A percentile compares a stretch with the other conserved stretches of the same genome.
phyloP scores from a whole-genome alignment of 53 echinoderm and acorn worm species.

The Luidia sarsii region DNA sequence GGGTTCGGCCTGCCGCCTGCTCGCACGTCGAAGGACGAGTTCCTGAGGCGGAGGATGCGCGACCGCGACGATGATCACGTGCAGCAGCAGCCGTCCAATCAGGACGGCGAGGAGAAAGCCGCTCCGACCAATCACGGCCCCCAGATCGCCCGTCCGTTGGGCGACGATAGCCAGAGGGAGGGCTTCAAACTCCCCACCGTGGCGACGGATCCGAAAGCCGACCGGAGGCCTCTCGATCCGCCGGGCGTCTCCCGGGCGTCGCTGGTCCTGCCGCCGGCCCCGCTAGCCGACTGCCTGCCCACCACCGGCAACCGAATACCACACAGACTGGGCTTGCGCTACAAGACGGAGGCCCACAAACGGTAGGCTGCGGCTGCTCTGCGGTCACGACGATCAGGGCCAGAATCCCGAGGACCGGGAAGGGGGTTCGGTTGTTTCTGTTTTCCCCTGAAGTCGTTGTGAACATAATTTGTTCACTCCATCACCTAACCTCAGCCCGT shows the following conservation, averaged over 20 bases:
- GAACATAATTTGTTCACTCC: no score
- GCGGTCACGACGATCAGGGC: no score
- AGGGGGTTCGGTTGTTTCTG: no score
- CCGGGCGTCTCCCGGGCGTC: conserved; percentile 28
- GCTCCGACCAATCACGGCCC: not conserved
- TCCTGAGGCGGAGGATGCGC: conserved; percentile 29
- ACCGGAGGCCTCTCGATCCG: not conserved
- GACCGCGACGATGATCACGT: not conserved
- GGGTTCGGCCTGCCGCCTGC: not conserved
- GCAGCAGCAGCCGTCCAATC: not conserved
- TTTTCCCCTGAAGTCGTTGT: no score
- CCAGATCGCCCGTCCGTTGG: not conserved
- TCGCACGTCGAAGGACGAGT: conserved; percentile 12
- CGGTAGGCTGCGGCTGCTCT: no score
- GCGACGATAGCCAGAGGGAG: not conserved
- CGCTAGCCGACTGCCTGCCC: conserved; percentile 75
- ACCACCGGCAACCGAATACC: conserved; percentile 71
- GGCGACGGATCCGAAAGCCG: not conserved
- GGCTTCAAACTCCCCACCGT: conserved; percentile 3
- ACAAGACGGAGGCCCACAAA: conserved; percentile 89
- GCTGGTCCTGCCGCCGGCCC: conserved; percentile 78
- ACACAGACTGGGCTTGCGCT: conserved; percentile 85
- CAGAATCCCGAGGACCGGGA: no score
- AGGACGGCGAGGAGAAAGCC: not conserved
- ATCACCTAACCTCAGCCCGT: no score